phyloP scores from a whole-genome alignment of 2,113 vertebrate species.

The Chloropsis hardwickii region DNA sequence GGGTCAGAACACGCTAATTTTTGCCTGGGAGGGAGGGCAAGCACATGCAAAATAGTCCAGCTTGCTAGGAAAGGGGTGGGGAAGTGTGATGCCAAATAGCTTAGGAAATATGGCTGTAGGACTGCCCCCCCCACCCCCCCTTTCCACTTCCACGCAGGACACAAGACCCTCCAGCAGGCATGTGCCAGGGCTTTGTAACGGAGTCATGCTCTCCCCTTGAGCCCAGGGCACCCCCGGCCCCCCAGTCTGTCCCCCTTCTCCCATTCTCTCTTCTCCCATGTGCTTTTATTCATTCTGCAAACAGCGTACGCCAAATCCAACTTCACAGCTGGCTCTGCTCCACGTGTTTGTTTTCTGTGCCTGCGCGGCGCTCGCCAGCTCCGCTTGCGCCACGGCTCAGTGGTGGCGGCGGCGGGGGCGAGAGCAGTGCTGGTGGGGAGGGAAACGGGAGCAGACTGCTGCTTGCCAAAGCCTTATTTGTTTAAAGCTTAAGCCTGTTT shows the following conservation, averaged over 20 bases:
- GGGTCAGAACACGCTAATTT: not conserved
- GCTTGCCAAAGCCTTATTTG: constrained; percentile 71
- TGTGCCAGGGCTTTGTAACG: not conserved
- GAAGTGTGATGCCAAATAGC: not conserved
- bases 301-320: constrained; percentile 36
- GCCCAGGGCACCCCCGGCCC: not conserved
- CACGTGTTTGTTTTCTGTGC: constrained; percentile 71
- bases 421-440: constrained; percentile 3
- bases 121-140: not conserved
- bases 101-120: not conserved
- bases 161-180: accelerated
- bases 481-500: constrained; percentile 72
- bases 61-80: not conserved
- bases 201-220: not conserved
- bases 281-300: constrained; percentile 47
- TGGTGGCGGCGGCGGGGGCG: not conserved
- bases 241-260: not conserved
- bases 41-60: accelerated
- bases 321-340: constrained; percentile 62
- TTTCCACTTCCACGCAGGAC: accelerated
- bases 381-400: constrained; percentile 14
- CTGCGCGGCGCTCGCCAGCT: constrained; percentile 28
- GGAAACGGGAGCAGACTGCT: constrained; percentile 46
- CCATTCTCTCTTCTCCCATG: not conserved
- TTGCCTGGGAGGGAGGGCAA: not conserved